These are phyloP conservation scores for Mellilla xanthometata DNA, from an alignment of 2,888 invertebrate genomes.

Conservation along the genomic window DNA sequence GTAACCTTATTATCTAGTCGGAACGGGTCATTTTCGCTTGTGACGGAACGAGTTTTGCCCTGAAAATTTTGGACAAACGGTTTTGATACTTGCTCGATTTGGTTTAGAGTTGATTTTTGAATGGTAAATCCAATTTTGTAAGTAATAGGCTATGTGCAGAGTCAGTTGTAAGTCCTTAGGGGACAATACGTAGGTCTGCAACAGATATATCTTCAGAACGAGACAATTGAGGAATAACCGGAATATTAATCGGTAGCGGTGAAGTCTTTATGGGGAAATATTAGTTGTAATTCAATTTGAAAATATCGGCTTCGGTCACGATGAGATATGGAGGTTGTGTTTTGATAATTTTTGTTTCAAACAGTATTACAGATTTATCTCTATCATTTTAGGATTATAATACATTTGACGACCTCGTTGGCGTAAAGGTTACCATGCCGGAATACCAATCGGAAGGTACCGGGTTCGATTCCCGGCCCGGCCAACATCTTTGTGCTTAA, in stretches of 20 bases:
- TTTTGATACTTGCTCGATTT: constrained; percentile 20
- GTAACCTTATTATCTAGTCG: constrained; percentile 10
- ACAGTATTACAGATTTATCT: not conserved
- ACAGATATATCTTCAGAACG: constrained; percentile 71
- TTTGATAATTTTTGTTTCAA: too few species aligned
- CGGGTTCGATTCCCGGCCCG: too few species aligned
- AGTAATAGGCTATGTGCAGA: constrained; percentile 60
- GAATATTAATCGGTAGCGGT: constrained; percentile 65
- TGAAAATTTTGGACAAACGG: constrained; percentile 10
- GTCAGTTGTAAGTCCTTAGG: constrained; percentile 70
- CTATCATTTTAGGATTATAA: too few species aligned
- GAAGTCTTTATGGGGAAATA: constrained; percentile 39
- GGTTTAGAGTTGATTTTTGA: constrained; percentile 32
- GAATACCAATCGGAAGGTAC: too few species aligned
- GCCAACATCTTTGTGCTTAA: too few species aligned
- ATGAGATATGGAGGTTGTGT: not conserved
- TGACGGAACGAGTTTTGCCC: constrained; percentile 22
- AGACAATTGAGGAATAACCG: constrained; percentile 74
- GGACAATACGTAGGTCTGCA: constrained; percentile 74
- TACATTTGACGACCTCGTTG: too few species aligned
- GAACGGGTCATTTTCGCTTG: constrained; percentile 29
- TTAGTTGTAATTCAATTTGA: constrained; percentile 29
- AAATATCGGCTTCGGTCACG: constrained; percentile 4
- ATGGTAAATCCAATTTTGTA: constrained; percentile 31
- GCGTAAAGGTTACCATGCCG: too few species aligned